phyloP scores from a whole-genome alignment of 2,113 vertebrate species.

The Plotosus lineatus region DNA sequence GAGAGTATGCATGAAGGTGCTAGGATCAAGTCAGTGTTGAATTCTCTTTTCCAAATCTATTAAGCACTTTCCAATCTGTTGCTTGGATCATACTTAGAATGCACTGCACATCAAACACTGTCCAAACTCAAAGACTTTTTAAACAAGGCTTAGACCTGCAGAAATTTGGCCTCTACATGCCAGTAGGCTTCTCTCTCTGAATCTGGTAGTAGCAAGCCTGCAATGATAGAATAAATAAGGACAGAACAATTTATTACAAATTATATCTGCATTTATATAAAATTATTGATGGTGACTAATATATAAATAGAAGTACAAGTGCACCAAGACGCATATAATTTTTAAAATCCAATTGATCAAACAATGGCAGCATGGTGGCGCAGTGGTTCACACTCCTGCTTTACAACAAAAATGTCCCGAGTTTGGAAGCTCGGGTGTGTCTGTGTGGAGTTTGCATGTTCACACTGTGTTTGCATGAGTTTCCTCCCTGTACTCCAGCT shows the following conservation, averaged over 20 bases:
- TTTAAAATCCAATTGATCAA: background rate
- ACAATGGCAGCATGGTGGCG: background rate
- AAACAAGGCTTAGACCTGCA: background rate
- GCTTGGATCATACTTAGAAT: background rate
- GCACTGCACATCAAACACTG: slow-evolving; percentile 7
- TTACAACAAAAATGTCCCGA: no score
- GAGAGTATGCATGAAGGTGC: background rate
- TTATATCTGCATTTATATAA: no score
- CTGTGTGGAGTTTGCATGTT: no score
- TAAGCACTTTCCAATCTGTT: background rate
- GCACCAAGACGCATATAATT: background rate
- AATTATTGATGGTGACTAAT: background rate
- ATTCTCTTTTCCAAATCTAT: background rate
- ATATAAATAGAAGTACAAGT: background rate
- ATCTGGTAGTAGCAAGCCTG: slow-evolving; percentile 97
- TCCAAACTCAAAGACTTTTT: background rate
- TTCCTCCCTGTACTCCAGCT: no score
- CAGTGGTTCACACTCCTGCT: no score
- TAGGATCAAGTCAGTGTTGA: background rate
- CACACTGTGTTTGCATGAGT: no score
- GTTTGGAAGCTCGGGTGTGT: no score
- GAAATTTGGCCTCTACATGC: slow-evolving; percentile 60
- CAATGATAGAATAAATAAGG: slow-evolving; percentile 50
- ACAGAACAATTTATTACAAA: background rate
- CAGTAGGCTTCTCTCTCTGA: slow-evolving; percentile 84